Evolutionary conservation across 2,888 invertebrate genomes (phyloP), one percentile per base, ranked within the genome.

Genomic region (Drosophila mayaguana): DNA sequence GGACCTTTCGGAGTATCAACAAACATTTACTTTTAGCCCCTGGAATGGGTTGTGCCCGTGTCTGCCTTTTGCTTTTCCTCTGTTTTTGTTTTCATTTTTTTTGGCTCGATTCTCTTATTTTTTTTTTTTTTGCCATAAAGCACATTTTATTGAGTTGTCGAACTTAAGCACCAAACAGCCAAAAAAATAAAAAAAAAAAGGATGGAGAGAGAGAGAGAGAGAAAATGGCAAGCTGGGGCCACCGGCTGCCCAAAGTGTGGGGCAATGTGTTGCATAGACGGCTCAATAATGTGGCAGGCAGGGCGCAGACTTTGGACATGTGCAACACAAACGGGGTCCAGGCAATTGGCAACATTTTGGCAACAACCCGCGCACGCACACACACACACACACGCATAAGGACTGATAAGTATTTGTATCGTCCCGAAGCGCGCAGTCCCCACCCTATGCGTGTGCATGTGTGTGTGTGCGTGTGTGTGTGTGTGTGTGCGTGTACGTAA

Each of bases 121-220:
- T 60, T 63, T 36, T 12, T 55, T 62, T 59, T 51, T 64, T 80
- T 78, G 81, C 80, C 90, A 91, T 91, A 92, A 92, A 92, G 89
- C 91, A 91, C 83, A 91, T 91, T 92, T 92, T 92, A 92, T 92
- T 92, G 91, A 91, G 92, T 88, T 92, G 91, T 91, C 85, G 90
- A 86, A 85, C 88, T 88, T 89, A 89, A 86, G 86, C 85, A 88
- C 86, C 88, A 87, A 55, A 50, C 60, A 72, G 55, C 80, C 76
- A 72, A 72, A 79, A 68, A 66, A 79, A 73, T 45, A 71, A 32
- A 28, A 28, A 28, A 1, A 28, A 7, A 28, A 48, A 34, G 12
- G 2, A 42, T 20, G 38, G 57, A 72, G 56, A 60, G 28, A 11
- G 28, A 11, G n/a, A 28, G 22, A 3, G 3, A 18, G 54, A 51